Conservation (phyloP, 2,888 invertebrate genomes). For the Dasypogon diadema region DNA sequence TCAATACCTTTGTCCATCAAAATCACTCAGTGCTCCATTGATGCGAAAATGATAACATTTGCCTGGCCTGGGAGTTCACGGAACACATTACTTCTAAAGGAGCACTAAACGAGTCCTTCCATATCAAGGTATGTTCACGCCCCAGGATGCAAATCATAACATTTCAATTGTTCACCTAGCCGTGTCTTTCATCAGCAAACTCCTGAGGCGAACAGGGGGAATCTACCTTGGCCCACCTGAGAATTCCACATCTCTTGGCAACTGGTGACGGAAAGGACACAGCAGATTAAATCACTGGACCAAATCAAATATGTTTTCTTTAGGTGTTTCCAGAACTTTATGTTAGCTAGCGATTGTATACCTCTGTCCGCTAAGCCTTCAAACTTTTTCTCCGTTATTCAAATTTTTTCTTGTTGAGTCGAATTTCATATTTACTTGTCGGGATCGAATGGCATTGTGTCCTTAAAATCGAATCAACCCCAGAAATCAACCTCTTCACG, state of each 20-base stretch:
- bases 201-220: background rate
- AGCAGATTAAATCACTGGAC: conserved; percentile 51
- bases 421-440: conserved; percentile 24
- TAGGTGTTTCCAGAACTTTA: conserved; percentile 46
- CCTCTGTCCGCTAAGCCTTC: conserved; percentile 48
- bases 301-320: conserved; percentile 54
- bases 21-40: conserved; percentile 49
- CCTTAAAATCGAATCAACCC: conserved; percentile 55
- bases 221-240: conserved; percentile 20
- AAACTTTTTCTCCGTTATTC: conserved; percentile 44
- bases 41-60: conserved; percentile 54
- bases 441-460: conserved; percentile 52
- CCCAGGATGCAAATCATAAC: conserved; percentile 53
- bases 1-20: conserved; percentile 52
- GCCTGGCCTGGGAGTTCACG: background rate
- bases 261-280: conserved; percentile 1
- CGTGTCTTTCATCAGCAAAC: conserved; percentile 17
- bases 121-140: background rate
- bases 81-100: background rate
- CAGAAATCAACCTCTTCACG: conserved; percentile 52
- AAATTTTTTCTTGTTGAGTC: conserved; percentile 48
- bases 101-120: background rate
- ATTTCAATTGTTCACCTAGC: conserved; percentile 54
- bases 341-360: conserved; percentile 39
- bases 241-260: conserved; percentile 19